Base-by-base conservation (phyloP, 2,797 vertebrate genomes). In the Gymnopithys bicolor region DNA sequence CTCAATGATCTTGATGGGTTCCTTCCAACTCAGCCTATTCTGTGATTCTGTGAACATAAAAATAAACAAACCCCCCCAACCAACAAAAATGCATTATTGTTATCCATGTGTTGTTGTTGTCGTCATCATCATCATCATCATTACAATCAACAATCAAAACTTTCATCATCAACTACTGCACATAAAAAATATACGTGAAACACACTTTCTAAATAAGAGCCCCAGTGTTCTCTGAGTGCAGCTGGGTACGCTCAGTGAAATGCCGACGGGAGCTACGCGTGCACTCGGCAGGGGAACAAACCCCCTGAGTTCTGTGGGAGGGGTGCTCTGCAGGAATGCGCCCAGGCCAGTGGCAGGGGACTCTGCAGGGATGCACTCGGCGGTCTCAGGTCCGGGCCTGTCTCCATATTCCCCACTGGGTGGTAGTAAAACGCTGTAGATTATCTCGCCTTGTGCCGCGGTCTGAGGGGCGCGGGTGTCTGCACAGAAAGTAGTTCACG, bases 401-500 rank as follows among this genome's bases (percentile, higher is more conserved):
- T 87, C 19, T 49, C 45, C 10, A 2, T 12, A 7, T 24, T 45
- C 2, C 81, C 95, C 96, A 22, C 94, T 39, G 84, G 91, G 81
- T 93, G 91, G 91, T 39, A 53, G 83, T 87, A 91, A 52, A 96
- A 51, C 30, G 55, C 94, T 68, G 63, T 9, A 32, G 28, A 85
- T 94, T 5, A 58, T 46, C 17, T 10, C 30, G 5, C 41, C 5
- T 45, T 27, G 4, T 33, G 41, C 16, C 30, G 14, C 28, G 4
- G 23, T 1, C 56, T 12, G 5, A 14, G 4, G 32, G 30, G 39
- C 7, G 10, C 24, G 1, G 25, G 2, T 13, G 15, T 1, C 59
- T 5, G 13, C 3, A 0, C n/a, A 11, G 35, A 4, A 13, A 21
- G 27, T 0, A 30, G 28, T 1, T 19, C 71, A 11, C 2, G 3